Evolutionary conservation across 1,140 invertebrate species (phyloP).

Genomic region (Ooceraea biroi): DNA sequence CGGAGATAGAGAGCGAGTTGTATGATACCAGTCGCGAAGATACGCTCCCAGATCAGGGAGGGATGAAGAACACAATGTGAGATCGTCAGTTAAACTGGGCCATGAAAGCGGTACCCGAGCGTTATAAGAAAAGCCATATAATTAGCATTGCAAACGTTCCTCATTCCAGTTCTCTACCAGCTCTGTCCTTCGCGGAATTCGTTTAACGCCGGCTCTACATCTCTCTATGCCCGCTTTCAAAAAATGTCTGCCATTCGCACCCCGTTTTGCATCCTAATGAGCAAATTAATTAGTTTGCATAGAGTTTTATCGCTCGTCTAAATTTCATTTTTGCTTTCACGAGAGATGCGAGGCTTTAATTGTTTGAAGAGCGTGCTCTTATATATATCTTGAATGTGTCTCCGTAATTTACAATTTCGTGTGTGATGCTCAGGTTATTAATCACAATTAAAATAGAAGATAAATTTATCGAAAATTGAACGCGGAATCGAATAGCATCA

Average conservation of each 20-base stretch:
- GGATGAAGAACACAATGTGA: constrained; percentile 57
- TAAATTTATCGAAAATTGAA: too few relatives aligned
- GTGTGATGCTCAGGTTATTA: not conserved
- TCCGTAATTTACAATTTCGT: not conserved
- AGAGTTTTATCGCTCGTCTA: not conserved
- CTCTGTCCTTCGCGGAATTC: constrained; percentile 35
- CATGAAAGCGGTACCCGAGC: constrained; percentile 53
- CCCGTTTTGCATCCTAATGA: constrained; percentile 29
- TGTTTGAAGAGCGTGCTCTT: not conserved
- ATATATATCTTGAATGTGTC: too few relatives aligned
- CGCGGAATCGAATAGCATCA: too few relatives aligned
- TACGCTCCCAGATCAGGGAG: constrained; percentile 37
- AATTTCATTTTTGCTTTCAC: not conserved
- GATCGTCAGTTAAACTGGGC: constrained; percentile 56
- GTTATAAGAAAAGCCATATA: constrained; percentile 61
- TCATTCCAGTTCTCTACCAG: constrained; percentile 4
- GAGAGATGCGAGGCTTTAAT: not conserved
- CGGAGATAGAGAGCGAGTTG: not conserved
- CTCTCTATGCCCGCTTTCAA: not conserved
- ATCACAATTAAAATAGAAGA: not conserved
- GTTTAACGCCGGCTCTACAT: constrained; percentile 19
- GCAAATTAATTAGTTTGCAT: constrained; percentile 49
- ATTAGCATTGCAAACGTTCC: constrained; percentile 62
- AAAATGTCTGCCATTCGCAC: constrained; percentile 22
- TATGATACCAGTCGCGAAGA: constrained; percentile 36